phyloP scores from a whole-genome alignment of 2,113 vertebrate genomes.

The Eulemur rufifrons region DNA sequence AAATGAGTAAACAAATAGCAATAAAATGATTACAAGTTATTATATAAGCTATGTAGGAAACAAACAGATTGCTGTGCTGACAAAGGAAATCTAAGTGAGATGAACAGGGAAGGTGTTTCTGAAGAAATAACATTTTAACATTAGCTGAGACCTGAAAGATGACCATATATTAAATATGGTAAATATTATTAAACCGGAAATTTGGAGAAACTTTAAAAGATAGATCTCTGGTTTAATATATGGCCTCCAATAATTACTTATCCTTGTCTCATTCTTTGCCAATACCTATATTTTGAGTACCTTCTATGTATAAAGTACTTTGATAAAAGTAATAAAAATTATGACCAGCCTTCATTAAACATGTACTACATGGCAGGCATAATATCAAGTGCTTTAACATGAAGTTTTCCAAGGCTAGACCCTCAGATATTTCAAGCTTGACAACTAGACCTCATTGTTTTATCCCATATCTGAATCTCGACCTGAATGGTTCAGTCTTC shows the following conservation, averaged over 20 bases:
- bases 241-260: neutral
- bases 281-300: conserved; percentile 19
- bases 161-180: neutral
- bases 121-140: neutral
- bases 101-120: neutral
- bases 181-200: conserved; percentile 23
- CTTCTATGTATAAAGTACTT: neutral
- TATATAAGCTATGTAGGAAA: neutral
- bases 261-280: conserved; percentile 34
- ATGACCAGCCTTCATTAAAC: neutral
- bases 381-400: neutral
- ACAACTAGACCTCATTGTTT: neutral
- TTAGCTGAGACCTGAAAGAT: conserved; percentile 4
- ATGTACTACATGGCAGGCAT: neutral
- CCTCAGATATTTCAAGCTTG: neutral
- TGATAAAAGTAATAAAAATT: conserved; percentile 34
- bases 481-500: neutral
- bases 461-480: neutral
- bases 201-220: neutral
- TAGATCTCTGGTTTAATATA: conserved; percentile 2
- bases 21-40: neutral
- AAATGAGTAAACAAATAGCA: neutral
- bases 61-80: neutral
- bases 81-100: neutral
- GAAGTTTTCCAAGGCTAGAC: neutral